These are phyloP conservation scores for Blomia tropicalis DNA, from an alignment of 2,888 invertebrate species.

Conservation along the genomic window DNA sequence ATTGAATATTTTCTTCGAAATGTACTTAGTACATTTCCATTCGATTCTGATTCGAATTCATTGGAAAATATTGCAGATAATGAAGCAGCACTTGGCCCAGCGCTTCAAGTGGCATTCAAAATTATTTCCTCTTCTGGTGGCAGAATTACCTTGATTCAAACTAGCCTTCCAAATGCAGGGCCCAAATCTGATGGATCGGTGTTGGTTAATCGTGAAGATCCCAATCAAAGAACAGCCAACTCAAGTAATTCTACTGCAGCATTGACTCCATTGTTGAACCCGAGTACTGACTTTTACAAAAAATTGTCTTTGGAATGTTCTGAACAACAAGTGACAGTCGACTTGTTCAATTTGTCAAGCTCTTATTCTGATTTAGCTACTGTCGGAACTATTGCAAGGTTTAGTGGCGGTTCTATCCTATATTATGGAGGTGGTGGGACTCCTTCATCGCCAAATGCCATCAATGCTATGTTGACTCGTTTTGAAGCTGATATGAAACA, in stretches of 20 bases:
- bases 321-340: conserved; percentile 85
- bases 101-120: conserved; percentile 76
- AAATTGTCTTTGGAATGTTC: conserved; percentile 87
- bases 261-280: conserved; percentile 36
- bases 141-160: conserved; percentile 81
- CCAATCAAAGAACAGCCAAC: conserved; percentile 59
- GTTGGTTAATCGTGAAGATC: conserved; percentile 68
- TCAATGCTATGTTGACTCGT: conserved; percentile 15
- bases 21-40: conserved; percentile 27
- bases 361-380: conserved; percentile 89
- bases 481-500: conserved; percentile 61
- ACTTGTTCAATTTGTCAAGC: conserved; percentile 78
- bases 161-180: conserved; percentile 52
- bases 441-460: not conserved
- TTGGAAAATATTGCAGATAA: conserved; percentile 42
- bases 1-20: conserved; percentile 34
- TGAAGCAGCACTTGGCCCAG: conserved; percentile 74
- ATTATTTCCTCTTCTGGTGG: conserved; percentile 83
- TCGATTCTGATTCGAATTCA: conserved; percentile 30
- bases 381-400: conserved; percentile 37
- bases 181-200: conserved; percentile 50
- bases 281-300: conserved; percentile 95
- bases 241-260: conserved; percentile 29
- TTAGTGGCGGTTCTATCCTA: conserved; percentile 27
- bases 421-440: conserved; percentile 23